These are phyloP conservation scores for Lycorma delicatula DNA, from an alignment of 1,140 invertebrate genomes.

Conservation along the genomic window DNA sequence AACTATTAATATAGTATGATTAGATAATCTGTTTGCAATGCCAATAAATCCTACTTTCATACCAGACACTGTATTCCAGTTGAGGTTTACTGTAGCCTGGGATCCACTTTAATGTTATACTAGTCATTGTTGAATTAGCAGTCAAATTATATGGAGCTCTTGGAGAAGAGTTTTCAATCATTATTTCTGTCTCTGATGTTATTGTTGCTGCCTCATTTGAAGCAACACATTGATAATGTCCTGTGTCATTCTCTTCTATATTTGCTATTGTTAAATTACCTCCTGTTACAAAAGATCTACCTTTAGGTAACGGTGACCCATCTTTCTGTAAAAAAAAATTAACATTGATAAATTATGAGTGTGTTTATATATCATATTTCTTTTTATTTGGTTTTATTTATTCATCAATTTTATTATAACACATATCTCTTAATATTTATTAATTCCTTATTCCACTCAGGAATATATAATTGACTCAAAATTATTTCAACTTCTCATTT, in stretches of 20 bases:
- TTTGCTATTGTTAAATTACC: conserved; percentile 82
- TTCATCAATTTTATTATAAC: not conserved
- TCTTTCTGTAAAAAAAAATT: conserved; percentile 54
- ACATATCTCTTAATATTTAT: too few species aligned
- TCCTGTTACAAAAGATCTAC: conserved; percentile 56
- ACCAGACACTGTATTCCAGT: conserved; percentile 81
- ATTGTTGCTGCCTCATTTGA: conserved; percentile 89
- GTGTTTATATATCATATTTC: too few species aligned
- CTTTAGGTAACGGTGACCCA: conserved; percentile 56
- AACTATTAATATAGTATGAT: too few species aligned
- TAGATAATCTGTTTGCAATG: too few species aligned
- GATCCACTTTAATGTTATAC: conserved; percentile 76
- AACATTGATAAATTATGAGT: not conserved
- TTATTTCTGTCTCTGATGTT: conserved; percentile 73
- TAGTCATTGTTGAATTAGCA: conserved; percentile 62
- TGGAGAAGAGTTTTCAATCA: conserved; percentile 75
- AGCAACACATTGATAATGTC: conserved; percentile 83
- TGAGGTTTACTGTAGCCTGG: conserved; percentile 74
- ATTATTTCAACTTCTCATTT: not conserved
- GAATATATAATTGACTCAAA: not conserved
- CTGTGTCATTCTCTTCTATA: conserved; percentile 78
- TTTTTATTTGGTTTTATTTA: too few species aligned
- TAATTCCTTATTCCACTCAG: too few species aligned
- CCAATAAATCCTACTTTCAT: too few species aligned
- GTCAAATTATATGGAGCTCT: conserved; percentile 86